phyloP scores from a whole-genome alignment of 2,797 vertebrate genomes.

The Gallinago stenura region DNA sequence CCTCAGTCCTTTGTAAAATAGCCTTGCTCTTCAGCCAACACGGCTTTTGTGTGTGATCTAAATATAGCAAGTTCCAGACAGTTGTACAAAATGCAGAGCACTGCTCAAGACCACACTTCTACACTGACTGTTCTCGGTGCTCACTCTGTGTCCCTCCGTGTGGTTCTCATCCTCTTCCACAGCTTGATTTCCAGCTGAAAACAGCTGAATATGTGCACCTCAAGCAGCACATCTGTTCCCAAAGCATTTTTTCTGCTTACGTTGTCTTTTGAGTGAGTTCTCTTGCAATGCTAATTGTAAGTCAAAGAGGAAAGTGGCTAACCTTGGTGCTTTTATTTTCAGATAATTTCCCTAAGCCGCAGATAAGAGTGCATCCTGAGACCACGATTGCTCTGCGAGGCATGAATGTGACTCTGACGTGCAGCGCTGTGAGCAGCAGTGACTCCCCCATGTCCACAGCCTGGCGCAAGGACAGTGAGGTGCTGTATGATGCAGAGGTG shows the following conservation, averaged over 20 bases:
- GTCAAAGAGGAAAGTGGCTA: neutral
- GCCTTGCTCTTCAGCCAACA: neutral
- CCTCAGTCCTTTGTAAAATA: neutral
- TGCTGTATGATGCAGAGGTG: constrained; percentile 80
- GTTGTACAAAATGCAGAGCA: neutral
- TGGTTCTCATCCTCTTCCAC: neutral
- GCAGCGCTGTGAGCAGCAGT: constrained; percentile 83
- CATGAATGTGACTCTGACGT: constrained; percentile 80
- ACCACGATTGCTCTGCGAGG: constrained; percentile 78
- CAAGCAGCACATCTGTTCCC: neutral
- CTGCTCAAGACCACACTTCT: neutral
- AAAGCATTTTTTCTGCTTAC: neutral
- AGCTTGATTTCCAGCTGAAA: neutral
- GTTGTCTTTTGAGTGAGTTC: neutral
- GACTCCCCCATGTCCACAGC: constrained; percentile 82
- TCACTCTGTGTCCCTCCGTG: neutral
- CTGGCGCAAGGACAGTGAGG: constrained; percentile 85
- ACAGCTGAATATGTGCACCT: neutral
- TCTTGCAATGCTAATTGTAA: neutral
- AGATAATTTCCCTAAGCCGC: constrained; percentile 86
- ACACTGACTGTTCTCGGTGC: neutral
- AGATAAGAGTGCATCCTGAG: constrained; percentile 83
- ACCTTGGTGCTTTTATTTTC: neutral
- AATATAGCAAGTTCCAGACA: neutral
- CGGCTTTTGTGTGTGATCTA: neutral